These are phyloP conservation scores for Falcunculus frontatus DNA, from an alignment of 2,113 vertebrate species.

Conservation along the genomic window DNA sequence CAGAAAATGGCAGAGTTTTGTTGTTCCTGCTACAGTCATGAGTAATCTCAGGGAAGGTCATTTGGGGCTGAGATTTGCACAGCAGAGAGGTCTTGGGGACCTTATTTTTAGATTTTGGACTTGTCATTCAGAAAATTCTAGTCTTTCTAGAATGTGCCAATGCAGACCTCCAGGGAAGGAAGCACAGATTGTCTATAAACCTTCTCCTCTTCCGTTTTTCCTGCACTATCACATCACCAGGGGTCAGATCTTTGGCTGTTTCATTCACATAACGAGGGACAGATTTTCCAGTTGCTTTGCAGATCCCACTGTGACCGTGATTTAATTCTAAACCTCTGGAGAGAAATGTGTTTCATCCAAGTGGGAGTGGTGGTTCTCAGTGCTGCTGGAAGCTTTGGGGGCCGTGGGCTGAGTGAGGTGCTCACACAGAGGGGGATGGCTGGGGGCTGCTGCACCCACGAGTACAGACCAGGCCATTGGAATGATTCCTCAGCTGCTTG, in stretches of 20 bases:
- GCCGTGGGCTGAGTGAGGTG: rapidly evolving
- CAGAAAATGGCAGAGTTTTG: neutral
- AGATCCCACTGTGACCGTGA: neutral
- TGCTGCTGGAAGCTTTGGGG: neutral
- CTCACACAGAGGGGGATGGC: neutral
- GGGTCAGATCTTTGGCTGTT: neutral
- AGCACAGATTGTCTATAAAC: neutral
- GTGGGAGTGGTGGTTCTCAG: neutral
- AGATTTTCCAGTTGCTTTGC: neutral
- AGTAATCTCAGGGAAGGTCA: neutral
- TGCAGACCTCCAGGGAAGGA: neutral
- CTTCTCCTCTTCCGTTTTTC: neutral
- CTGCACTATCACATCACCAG: rapidly evolving
- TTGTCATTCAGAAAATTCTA: neutral
- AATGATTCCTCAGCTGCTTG: neutral
- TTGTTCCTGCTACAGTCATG: neutral
- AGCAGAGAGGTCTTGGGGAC: neutral
- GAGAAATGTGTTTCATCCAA: neutral
- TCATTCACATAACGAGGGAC: rapidly evolving
- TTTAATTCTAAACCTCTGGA: neutral
- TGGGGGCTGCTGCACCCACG: neutral
- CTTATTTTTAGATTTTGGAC: neutral
- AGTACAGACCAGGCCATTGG: neutral
- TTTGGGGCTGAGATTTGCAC: neutral
- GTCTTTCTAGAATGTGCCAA: neutral